Conservation (phyloP, 2,888 invertebrate genomes). For the Barypeithes pellucidus region DNA sequence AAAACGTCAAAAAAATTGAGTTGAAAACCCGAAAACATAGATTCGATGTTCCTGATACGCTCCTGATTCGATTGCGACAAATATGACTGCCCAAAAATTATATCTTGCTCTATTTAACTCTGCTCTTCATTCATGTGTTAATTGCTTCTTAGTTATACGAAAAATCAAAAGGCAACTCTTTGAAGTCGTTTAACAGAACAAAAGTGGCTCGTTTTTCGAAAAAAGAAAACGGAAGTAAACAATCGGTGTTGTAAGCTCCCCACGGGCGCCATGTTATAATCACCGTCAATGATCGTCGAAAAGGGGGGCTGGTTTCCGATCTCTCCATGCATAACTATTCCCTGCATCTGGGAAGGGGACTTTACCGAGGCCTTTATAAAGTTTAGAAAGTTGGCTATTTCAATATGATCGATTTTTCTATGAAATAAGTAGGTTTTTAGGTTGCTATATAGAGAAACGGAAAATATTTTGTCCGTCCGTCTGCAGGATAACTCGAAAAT, state of each 20-base stretch:
- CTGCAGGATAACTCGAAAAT: too few relatives aligned
- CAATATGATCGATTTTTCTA: too few relatives aligned
- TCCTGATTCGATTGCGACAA: neutral
- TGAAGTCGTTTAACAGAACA: constrained; percentile 13
- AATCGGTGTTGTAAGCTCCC: constrained; percentile 40
- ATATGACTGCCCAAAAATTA: neutral
- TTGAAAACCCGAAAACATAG: too few relatives aligned
- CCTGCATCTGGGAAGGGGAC: constrained; percentile 15
- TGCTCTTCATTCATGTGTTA: constrained; percentile 7
- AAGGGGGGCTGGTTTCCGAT: constrained; percentile 37
- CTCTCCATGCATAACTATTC: constrained; percentile 14
- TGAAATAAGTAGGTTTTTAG: too few relatives aligned
- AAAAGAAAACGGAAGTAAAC: constrained; percentile 42
- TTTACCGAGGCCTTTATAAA: constrained; percentile 7
- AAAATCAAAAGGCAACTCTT: constrained; percentile 19
- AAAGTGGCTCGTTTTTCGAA: constrained; percentile 24
- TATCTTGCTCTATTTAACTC: constrained; percentile 17
- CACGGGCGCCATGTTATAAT: constrained; percentile 37
- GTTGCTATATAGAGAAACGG: too few relatives aligned
- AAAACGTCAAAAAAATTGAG: too few relatives aligned
- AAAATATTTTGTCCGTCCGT: too few relatives aligned
- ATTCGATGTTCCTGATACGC: neutral
- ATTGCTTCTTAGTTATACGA: constrained; percentile 21
- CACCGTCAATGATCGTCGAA: constrained; percentile 38
- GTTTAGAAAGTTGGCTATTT: neutral